Evolutionary conservation across 2,888 invertebrate species (phyloP).

Genomic region (Morinoia aosen): DNA sequence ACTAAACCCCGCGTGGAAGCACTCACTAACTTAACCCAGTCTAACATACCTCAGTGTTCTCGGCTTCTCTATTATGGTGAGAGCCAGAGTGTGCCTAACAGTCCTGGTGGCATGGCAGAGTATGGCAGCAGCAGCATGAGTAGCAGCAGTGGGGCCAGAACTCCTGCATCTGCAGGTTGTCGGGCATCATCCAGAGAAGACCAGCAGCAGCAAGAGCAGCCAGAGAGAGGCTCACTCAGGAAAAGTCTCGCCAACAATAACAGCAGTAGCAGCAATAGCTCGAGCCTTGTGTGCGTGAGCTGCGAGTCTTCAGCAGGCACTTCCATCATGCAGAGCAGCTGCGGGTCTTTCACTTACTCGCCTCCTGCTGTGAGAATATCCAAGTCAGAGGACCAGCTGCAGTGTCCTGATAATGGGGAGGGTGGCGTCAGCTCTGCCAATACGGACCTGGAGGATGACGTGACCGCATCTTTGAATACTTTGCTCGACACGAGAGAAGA

Average conservation of each 20-base stretch:
- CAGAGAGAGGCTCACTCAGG: background rate
- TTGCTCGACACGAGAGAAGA: conserved; percentile 80
- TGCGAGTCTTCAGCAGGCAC: conserved; percentile 58
- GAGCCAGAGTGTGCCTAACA: conserved; percentile 52
- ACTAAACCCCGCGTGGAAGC: conserved; percentile 11
- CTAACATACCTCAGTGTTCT: conserved; percentile 19
- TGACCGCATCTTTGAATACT: conserved; percentile 93
- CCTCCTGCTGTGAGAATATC: conserved; percentile 83
- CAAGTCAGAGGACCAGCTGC: conserved; percentile 91
- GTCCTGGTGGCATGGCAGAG: background rate
- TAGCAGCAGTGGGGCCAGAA: background rate
- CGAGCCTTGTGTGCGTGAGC: conserved; percentile 58
- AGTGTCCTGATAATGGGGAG: conserved; percentile 77
- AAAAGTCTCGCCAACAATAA: background rate
- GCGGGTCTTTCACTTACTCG: conserved; percentile 67
- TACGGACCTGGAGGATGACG: conserved; percentile 92
- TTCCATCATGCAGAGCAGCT: conserved; percentile 54
- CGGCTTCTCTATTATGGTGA: conserved; percentile 30
- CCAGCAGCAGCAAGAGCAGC: background rate
- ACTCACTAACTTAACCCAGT: background rate
- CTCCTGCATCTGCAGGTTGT: background rate
- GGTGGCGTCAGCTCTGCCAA: conserved; percentile 87
- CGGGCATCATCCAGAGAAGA: background rate
- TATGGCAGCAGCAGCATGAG: background rate
- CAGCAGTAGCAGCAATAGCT: conserved; percentile 41